Base-by-base conservation (phyloP, 2,888 invertebrate genomes). In the Brenthis hecate region DNA sequence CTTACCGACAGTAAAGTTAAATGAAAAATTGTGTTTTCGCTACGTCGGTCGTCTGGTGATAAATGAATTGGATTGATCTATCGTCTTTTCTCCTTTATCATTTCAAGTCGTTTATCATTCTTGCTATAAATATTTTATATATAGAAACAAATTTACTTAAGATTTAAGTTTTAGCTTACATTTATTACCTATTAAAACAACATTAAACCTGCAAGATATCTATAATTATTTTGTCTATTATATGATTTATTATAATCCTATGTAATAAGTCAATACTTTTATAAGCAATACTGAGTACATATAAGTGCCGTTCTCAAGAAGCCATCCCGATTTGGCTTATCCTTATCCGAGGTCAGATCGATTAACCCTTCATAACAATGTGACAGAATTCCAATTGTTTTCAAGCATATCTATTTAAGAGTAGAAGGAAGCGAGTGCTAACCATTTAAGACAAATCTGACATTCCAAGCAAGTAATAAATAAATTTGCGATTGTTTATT, bases 401-500 rank as follows among this genome's bases (percentile, higher is more conserved):
- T 55, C 13, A 13, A 55, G 13, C 50, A 43, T 28, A 55, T 8
- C 55, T 55, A 66, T 55, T 36, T 32, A 51, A 61, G 50, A 61
- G 50, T 16, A 53, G 51, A 6, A 53, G 61, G 61, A 61, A 61
- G 36, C 51, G 61, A 66, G 55, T 23, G 28, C 47, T 53, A 56
- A 53, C 65, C 69, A 61, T 65, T 69, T 58, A 65, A 65, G 65
- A 65, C 55, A 65, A 65, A 56, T 50, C 50, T 50, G 28, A 13
- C 56, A 69, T 69, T 69, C 69, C 69, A 8, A 61, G 14, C 23
- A 13, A 51, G 43, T 48, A 72, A 66, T 66, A 50, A 67, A 66
- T 69, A 66, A 62, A 66, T 66, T 67, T 53, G 55, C 58, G 66
- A 69, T 65, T 67, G 72, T 72, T 72, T 66, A 69, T 69, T 65